Evolutionary conservation across 2,888 invertebrate genomes (phyloP), one percentile per base, ranked within the genome.

Genomic region (Osmoderma eremita): DNA sequence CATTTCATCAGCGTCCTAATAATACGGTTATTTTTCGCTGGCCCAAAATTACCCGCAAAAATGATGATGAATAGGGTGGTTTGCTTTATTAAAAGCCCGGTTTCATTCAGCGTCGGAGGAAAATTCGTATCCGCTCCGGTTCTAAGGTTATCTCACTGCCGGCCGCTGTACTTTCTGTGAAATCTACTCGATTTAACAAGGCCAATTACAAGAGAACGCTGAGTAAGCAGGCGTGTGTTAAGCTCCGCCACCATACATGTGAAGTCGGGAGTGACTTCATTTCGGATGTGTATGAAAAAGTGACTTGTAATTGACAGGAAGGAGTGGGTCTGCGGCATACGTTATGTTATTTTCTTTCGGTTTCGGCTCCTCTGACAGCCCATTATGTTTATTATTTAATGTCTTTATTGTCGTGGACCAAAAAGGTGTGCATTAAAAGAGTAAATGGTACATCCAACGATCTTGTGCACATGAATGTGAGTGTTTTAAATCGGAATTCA

Each of bases 361-460:
- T 39, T 20, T 67, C 68, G 58, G 66, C 67, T 69, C 67, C 68
- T 66, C 68, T 70, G 72, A 69, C 70, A 69, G 63, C 50, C 69
- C 24, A 71, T 71, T 71, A 70, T 72, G 67, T 69, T 30, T 62
- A 65, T 72, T 70, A 70, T 69, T 72, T 68, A 72, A 72, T 70
- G 67, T 70, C 67, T 70, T 70, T 67, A 70, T 72, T 72, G 70
- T 71, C 68, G 53, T 49, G 49, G 56, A 22, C 53, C 6, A 5
- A 15, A 56, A 22, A 65, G 65, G 65, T 42, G 38, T 30, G 36
- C 22, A 36, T 17, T 58, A 48, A 49, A 39, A 22, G 5, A 24
- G 15, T 12, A 61, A 36, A 12, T 24, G 18, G 30, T 48, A 1
- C 30, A 30, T 30, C 6, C 45, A 15, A 15, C 12, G 17, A 22